A percentile compares a stretch with the other conserved stretches of the same genome.
Conservation (phyloP, 2,113 vertebrate genomes). For the Tonatia bakeri region DNA sequence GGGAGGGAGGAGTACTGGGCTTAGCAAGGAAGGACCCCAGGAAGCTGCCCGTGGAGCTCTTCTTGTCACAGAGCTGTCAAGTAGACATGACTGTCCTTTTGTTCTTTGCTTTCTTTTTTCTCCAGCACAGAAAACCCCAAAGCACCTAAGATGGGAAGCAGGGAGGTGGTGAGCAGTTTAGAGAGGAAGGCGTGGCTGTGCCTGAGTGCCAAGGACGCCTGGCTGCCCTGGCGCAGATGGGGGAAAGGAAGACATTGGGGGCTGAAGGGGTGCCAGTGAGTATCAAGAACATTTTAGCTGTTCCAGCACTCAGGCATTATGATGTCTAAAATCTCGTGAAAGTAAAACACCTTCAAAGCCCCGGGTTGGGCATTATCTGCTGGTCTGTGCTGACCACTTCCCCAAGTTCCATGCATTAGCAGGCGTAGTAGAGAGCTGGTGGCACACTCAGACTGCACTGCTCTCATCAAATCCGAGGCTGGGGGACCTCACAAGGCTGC, state of each 20-base stretch:
- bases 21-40: not conserved
- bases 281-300: not conserved
- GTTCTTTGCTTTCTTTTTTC: not conserved
- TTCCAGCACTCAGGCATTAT: not conserved
- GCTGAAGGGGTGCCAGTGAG: not conserved
- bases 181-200: not conserved
- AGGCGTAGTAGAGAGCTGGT: fast-evolving
- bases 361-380: not conserved
- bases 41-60: not conserved
- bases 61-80: not conserved
- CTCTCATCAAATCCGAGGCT: not conserved
- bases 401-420: not conserved
- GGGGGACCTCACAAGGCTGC: not conserved
- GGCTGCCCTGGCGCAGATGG: not conserved
- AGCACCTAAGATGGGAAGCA: not conserved
- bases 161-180: not conserved
- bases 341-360: not conserved
- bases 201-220: not conserved
- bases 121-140: not conserved
- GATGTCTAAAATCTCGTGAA: not conserved
- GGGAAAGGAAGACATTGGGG: not conserved
- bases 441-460: fast-evolving
- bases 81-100: not conserved
- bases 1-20: not conserved
- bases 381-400: not conserved